phyloP scores from a whole-genome alignment of 2,888 invertebrate species.

The Aethes cnicana region DNA sequence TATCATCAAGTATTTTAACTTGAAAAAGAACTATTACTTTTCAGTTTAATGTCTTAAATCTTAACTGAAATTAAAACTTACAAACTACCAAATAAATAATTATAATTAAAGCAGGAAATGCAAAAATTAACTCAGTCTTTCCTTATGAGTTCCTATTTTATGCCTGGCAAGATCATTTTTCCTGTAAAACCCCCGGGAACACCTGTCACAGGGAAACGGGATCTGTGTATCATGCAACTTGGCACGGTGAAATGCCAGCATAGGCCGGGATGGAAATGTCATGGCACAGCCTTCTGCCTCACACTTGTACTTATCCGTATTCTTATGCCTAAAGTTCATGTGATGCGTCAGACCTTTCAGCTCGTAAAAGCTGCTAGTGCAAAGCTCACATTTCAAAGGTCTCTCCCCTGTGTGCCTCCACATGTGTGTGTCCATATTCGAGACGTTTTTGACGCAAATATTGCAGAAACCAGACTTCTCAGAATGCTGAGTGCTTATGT shows the following conservation, averaged over 20 bases:
- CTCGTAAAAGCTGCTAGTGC: conserved; percentile 61
- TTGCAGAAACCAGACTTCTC: conserved; percentile 78
- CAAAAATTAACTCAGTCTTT: conserved; percentile 49
- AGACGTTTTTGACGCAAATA: conserved; percentile 74
- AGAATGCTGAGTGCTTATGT: conserved; percentile 77
- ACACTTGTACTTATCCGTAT: conserved; percentile 61
- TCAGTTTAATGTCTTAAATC: too few relatives aligned
- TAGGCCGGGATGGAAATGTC: conserved; percentile 61
- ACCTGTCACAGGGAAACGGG: conserved; percentile 63
- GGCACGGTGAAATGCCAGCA: conserved; percentile 64
- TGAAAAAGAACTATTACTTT: too few relatives aligned
- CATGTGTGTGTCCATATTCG: conserved; percentile 80
- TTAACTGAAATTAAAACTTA: too few relatives aligned
- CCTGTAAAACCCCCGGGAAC: conserved; percentile 68
- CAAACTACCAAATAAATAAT: conserved; percentile 11
- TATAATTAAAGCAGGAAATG: background rate
- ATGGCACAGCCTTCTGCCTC: conserved; percentile 52
- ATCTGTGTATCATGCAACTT: conserved; percentile 61
- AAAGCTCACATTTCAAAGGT: conserved; percentile 65
- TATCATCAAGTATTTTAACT: too few relatives aligned
- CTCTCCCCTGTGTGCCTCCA: conserved; percentile 79
- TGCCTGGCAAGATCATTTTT: conserved; percentile 70
- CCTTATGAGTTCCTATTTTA: conserved; percentile 64
- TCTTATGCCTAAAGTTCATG: conserved; percentile 63
- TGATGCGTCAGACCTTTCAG: conserved; percentile 62